Evolutionary conservation across 2,888 invertebrate genomes (phyloP).

Genomic region (Dolomedes plantarius): DNA sequence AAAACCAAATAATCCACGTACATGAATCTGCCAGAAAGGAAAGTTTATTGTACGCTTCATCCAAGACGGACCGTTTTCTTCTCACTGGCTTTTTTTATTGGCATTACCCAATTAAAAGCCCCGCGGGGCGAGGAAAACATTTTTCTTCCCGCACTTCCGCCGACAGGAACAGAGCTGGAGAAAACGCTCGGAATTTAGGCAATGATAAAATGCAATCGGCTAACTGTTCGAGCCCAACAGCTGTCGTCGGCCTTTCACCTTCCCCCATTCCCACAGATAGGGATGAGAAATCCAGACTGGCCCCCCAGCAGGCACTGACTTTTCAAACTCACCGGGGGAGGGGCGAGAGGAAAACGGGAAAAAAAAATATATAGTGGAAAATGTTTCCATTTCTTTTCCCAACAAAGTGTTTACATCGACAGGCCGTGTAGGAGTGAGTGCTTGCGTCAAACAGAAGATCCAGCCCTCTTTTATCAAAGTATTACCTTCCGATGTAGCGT

Average conservation of each 20-base stretch:
- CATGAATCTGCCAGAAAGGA: too few species aligned
- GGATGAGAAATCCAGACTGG: neutral
- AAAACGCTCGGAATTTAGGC: neutral
- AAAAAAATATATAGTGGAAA: neutral
- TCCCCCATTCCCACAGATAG: neutral
- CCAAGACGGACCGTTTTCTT: too few species aligned
- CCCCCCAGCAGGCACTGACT: neutral
- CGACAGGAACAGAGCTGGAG: neutral
- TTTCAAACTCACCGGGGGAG: neutral
- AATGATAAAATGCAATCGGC: neutral
- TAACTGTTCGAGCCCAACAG: neutral
- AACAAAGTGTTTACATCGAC: neutral
- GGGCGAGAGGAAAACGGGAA: neutral
- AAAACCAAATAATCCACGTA: too few species aligned
- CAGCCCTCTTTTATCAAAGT: too few species aligned
- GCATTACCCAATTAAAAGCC: constrained; percentile 1
- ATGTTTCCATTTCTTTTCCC: neutral
- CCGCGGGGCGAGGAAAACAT: neutral
- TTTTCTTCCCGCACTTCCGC: neutral
- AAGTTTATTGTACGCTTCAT: too few species aligned
- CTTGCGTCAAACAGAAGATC: too few species aligned
- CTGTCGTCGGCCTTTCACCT: constrained; percentile 15
- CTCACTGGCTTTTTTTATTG: neutral
- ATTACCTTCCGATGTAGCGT: too few species aligned
- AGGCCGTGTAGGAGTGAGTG: too few species aligned